Evolutionary conservation across 2,888 invertebrate species (phyloP).

Genomic region (Hirtodrosophila confusa): DNA sequence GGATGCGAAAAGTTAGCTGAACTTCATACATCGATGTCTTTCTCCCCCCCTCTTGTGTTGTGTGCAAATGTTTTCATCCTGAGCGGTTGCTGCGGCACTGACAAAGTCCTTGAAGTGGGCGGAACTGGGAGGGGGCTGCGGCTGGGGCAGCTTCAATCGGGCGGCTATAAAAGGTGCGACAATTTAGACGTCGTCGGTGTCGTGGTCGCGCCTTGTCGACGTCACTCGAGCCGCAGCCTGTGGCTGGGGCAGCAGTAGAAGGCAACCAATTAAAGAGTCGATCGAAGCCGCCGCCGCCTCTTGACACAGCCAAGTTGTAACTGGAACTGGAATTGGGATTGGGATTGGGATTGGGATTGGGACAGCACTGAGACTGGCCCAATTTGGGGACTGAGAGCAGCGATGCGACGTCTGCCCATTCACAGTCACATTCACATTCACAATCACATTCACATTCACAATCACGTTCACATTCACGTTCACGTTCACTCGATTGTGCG

Average conservation of each 20-base stretch:
- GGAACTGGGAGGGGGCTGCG: neutral
- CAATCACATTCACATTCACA: constrained; percentile 19
- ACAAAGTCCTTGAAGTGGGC: constrained; percentile 4
- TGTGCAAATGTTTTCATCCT: no score
- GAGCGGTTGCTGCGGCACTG: neutral
- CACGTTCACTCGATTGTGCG: constrained; percentile 44
- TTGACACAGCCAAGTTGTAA: neutral
- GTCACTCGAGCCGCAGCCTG: constrained; percentile 46
- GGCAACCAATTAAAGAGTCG: constrained; percentile 57
- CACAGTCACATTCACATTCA: constrained; percentile 9
- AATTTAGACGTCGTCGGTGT: constrained; percentile 65
- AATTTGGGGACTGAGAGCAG: constrained; percentile 38
- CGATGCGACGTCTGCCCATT: constrained; percentile 33
- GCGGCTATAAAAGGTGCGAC: constrained; percentile 68
- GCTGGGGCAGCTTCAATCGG: constrained; percentile 15
- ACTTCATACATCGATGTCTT: no score
- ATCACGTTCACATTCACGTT: constrained; percentile 41
- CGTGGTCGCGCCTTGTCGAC: constrained; percentile 51
- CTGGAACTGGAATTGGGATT: constrained; percentile 7
- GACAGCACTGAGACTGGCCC: constrained; percentile 27
- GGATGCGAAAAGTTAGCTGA: no score
- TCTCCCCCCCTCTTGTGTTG: no score
- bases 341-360: neutral
- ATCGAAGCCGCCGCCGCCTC: constrained; percentile 30
- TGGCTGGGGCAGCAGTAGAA: constrained; percentile 20